Conservation (phyloP, 1,140 invertebrate species). For the Drosophila elegans region DNA sequence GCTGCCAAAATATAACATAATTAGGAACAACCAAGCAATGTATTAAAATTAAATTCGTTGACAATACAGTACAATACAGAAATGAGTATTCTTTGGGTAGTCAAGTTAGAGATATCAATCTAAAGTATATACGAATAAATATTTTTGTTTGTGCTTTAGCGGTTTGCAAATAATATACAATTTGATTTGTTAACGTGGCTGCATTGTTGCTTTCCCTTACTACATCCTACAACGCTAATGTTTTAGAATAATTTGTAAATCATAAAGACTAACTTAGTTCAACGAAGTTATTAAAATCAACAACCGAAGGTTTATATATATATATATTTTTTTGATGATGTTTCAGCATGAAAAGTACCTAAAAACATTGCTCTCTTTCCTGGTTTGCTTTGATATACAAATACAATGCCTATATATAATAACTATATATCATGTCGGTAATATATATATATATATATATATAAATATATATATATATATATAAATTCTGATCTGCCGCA, state of each 20-base stretch:
- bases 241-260: slow-evolving; percentile 44
- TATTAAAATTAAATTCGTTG: slow-evolving; percentile 67
- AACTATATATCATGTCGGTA: slow-evolving; percentile 64
- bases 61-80: slow-evolving; percentile 60
- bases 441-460: neutral
- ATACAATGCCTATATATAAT: slow-evolving; percentile 73
- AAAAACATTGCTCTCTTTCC: slow-evolving; percentile 66
- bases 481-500: slow-evolving; percentile 77
- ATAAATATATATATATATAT: slow-evolving; percentile 50
- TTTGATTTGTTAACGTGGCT: slow-evolving; percentile 30
- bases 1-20: slow-evolving; percentile 58
- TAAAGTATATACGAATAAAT: slow-evolving; percentile 38
- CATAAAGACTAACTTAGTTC: slow-evolving; percentile 51
- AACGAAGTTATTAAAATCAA: slow-evolving; percentile 39
- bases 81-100: slow-evolving; percentile 78
- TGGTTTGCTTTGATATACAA: slow-evolving; percentile 70
- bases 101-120: slow-evolving; percentile 41
- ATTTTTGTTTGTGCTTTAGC: slow-evolving; percentile 16
- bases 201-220: slow-evolving; percentile 35
- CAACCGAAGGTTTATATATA: slow-evolving; percentile 40
- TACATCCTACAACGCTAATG: slow-evolving; percentile 65
- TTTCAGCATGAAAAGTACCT: slow-evolving; percentile 62
- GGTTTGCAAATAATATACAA: slow-evolving; percentile 54
- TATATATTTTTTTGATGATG: slow-evolving; percentile 22
- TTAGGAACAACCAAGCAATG: slow-evolving; percentile 68